Evolutionary conservation across 2,888 invertebrate genomes (phyloP).

Genomic region (Saturnia japonica): DNA sequence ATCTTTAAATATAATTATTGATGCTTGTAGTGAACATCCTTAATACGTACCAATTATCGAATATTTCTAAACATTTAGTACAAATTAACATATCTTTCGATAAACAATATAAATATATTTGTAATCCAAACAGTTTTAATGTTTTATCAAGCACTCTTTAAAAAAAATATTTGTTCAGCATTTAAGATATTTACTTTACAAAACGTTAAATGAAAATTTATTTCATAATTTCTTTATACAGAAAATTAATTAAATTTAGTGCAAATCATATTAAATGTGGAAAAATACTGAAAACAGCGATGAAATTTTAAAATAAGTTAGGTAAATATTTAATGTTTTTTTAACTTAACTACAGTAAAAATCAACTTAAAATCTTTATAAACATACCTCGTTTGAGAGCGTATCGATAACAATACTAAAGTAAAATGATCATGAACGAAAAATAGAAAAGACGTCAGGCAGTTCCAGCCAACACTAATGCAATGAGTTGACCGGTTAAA

Average conservation of each 20-base stretch:
- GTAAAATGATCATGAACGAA: background rate
- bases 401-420: background rate
- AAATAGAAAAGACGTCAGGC: background rate
- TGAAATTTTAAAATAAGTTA: background rate
- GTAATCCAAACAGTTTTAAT: too few species aligned
- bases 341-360: background rate
- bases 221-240: background rate
- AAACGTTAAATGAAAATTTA: background rate
- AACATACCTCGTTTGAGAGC: background rate
- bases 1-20: too few species aligned
- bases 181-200: background rate
- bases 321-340: background rate
- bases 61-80: too few species aligned
- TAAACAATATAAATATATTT: too few species aligned
- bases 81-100: too few species aligned
- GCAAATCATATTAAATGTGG: background rate
- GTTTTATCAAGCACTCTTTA: too few species aligned
- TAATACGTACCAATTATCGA: too few species aligned
- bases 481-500: background rate
- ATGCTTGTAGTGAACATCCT: background rate
- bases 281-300: background rate
- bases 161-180: background rate
- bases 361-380: background rate
- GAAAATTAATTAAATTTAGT: background rate
- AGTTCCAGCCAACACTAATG: background rate